Conservation (phyloP, 2,113 vertebrate genomes). For the Hippocampus comes region DNA sequence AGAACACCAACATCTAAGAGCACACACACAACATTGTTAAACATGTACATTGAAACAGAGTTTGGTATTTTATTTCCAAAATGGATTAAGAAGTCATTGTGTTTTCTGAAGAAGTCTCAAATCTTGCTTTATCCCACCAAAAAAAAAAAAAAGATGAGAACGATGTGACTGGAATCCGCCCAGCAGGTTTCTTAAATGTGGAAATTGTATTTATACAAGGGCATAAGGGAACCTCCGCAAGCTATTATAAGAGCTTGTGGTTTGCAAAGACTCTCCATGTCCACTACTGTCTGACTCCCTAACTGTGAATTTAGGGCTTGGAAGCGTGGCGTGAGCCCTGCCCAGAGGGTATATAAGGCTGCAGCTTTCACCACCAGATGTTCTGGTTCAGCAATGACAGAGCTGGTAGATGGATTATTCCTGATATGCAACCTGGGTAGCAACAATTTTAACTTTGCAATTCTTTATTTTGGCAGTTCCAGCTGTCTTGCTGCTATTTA, state of each 20-base stretch:
- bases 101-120: slow-evolving; percentile 42
- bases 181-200: slow-evolving; percentile 57
- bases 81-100: slow-evolving; percentile 37
- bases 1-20: slow-evolving; percentile 1
- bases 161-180: slow-evolving; percentile 44
- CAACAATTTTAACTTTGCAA: slow-evolving; percentile 1
- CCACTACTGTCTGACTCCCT: slow-evolving; percentile 52
- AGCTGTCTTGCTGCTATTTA: neutral
- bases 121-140: slow-evolving; percentile 31
- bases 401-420: slow-evolving; percentile 38
- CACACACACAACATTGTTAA: slow-evolving; percentile 4
- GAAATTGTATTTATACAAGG: slow-evolving; percentile 63
- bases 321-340: slow-evolving; percentile 57
- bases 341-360: slow-evolving; percentile 55
- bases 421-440: slow-evolving; percentile 27
- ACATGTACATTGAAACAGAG: neutral
- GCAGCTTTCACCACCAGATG: slow-evolving; percentile 61
- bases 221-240: slow-evolving; percentile 57
- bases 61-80: slow-evolving; percentile 16
- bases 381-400: slow-evolving; percentile 43
- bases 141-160: slow-evolving; percentile 40
- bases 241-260: slow-evolving; percentile 60
- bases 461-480: neutral
- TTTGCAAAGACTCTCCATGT: slow-evolving; percentile 50
- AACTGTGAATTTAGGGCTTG: slow-evolving; percentile 65